Percentiles rank a stretch among this genome's conserved stretches.
Evolutionary conservation across 2,888 invertebrate genomes (phyloP).

Genomic region (Pyralis farinalis): DNA sequence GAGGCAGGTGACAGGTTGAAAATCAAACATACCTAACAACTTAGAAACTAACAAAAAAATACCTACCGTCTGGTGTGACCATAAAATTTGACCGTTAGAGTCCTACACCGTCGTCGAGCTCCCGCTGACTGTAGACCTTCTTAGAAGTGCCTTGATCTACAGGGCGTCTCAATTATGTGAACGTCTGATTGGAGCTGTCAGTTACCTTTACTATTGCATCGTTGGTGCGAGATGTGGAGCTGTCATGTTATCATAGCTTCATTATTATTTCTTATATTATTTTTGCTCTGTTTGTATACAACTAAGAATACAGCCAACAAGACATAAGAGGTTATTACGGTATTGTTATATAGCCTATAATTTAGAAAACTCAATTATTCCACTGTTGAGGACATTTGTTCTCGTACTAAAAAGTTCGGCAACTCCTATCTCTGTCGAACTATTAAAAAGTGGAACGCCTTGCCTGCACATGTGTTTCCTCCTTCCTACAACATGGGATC

Average conservation of each 20-base stretch:
- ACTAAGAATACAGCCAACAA: no score
- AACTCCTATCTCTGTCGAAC: no score
- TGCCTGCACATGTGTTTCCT: no score
- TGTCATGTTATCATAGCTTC: not conserved
- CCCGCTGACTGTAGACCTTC: not conserved
- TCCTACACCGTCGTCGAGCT: slow-evolving; percentile 10
- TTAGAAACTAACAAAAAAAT: not conserved
- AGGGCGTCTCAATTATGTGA: slow-evolving; percentile 26
- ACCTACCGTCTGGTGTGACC: slow-evolving; percentile 32
- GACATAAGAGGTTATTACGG: no score
- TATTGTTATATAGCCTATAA: no score
- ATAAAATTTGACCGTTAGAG: slow-evolving; percentile 40
- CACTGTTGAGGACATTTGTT: no score
- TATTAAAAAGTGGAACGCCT: no score
- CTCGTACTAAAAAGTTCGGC: no score
- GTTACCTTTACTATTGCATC: slow-evolving; percentile 13
- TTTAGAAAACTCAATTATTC: no score
- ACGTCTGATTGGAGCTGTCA: slow-evolving; percentile 35
- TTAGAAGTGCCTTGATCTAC: slow-evolving; percentile 11
- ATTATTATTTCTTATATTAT: not conserved
- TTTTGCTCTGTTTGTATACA: not conserved
- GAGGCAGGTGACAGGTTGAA: no score
- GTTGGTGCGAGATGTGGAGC: not conserved
- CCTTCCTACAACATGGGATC: no score
- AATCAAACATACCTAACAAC: not conserved